These are phyloP conservation scores for Calypte anna DNA, from an alignment of 2,113 vertebrate genomes.

Conservation along the genomic window DNA sequence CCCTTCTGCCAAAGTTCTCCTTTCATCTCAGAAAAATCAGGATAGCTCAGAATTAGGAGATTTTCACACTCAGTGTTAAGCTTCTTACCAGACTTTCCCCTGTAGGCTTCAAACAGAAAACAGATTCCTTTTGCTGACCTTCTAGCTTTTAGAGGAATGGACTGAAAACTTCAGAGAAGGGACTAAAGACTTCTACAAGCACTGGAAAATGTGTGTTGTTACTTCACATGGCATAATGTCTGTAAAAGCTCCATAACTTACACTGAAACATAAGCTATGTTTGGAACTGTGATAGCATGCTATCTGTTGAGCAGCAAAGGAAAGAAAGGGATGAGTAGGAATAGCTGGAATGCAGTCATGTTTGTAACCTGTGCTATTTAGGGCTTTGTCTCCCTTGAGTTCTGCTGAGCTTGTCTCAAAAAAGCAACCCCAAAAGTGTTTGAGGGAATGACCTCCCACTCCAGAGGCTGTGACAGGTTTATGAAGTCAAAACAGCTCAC, in stretches of 20 bases:
- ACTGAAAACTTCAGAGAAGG: background rate
- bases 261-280: background rate
- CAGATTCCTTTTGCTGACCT: background rate
- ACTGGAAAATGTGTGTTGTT: background rate
- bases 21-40: background rate
- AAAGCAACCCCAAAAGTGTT: background rate
- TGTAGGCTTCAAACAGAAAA: background rate
- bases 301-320: background rate
- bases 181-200: background rate
- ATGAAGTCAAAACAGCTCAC: background rate
- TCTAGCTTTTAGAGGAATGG: background rate
- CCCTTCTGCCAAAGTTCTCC: background rate
- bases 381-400: fast-evolving
- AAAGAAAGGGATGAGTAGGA: background rate
- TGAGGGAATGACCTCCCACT: background rate
- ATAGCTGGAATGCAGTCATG: background rate
- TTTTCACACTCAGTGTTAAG: background rate
- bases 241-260: background rate
- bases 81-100: background rate
- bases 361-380: background rate
- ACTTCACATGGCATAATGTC: fast-evolving
- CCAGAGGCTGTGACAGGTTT: background rate
- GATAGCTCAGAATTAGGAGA: background rate
- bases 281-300: background rate
- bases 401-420: background rate